phyloP scores from a whole-genome alignment of 2,113 vertebrate genomes.

The Larimichthys crocea region DNA sequence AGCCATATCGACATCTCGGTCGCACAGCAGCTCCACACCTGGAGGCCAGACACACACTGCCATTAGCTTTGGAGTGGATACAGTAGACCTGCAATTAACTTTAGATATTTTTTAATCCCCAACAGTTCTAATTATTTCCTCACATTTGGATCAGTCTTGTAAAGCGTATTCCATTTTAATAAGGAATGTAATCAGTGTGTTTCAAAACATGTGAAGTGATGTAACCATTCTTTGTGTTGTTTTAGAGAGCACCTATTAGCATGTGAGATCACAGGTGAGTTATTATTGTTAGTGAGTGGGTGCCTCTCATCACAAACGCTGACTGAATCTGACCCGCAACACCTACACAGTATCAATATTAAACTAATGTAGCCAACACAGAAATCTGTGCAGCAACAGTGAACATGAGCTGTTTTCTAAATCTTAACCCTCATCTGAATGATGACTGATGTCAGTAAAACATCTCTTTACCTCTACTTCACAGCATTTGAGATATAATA shows the following conservation, averaged over 20 bases:
- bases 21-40: slow-evolving; percentile 97
- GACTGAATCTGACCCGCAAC: slow-evolving; percentile 60
- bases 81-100: not conserved
- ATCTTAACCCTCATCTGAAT: slow-evolving; percentile 32
- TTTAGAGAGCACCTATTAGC: slow-evolving; percentile 66
- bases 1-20: slow-evolving; percentile 97
- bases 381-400: slow-evolving; percentile 48
- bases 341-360: slow-evolving; percentile 72
- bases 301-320: slow-evolving; percentile 70
- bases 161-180: not conserved
- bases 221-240: slow-evolving; percentile 48
- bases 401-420: slow-evolving; percentile 27
- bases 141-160: not conserved
- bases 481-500: not conserved
- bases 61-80: not conserved
- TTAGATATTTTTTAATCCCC: not conserved
- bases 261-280: slow-evolving; percentile 73
- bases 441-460: slow-evolving; percentile 34
- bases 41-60: not conserved
- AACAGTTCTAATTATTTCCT: not conserved
- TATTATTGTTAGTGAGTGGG: slow-evolving; percentile 75
- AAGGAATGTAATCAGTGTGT: not conserved
- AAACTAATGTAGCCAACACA: slow-evolving; percentile 61
- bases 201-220: slow-evolving; percentile 48
- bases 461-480: slow-evolving; percentile 26